phyloP scores from a whole-genome alignment of 2,888 invertebrate species.

The Stratiomys singularior region DNA sequence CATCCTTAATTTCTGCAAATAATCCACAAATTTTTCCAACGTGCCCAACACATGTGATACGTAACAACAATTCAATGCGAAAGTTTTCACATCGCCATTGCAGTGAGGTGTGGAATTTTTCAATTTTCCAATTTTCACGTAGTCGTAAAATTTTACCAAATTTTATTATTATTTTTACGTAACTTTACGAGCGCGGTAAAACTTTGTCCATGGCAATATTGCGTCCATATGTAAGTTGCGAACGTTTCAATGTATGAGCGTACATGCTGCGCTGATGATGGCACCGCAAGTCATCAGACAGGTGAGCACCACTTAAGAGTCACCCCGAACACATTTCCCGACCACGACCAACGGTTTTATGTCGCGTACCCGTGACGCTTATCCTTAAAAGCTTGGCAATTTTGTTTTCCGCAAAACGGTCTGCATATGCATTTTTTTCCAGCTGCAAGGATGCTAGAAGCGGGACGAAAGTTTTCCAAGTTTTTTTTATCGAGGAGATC shows the following conservation, averaged over 20 bases:
- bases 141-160: constrained; percentile 37
- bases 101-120: constrained; percentile 41
- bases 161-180: constrained; percentile 38
- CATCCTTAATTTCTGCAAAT: too few species aligned
- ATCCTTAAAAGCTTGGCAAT: constrained; percentile 33
- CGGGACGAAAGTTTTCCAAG: not conserved
- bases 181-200: constrained; percentile 38
- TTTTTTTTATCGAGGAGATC: not conserved
- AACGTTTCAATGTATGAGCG: not conserved
- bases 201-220: constrained; percentile 37
- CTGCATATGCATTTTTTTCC: constrained; percentile 44
- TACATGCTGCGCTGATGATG: constrained; percentile 6
- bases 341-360: constrained; percentile 31
- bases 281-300: not conserved
- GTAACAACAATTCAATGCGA: constrained; percentile 14
- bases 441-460: constrained; percentile 2
- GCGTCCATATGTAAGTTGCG: not conserved
- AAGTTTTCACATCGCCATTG: constrained; percentile 27
- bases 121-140: constrained; percentile 48
- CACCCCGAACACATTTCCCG: not conserved
- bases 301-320: constrained; percentile 30
- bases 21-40: not conserved
- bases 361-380: not conserved
- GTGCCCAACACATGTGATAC: not conserved
- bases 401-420: constrained; percentile 13